Evolutionary conservation across 2,888 invertebrate species (phyloP).

Genomic region (Mythimna impura): DNA sequence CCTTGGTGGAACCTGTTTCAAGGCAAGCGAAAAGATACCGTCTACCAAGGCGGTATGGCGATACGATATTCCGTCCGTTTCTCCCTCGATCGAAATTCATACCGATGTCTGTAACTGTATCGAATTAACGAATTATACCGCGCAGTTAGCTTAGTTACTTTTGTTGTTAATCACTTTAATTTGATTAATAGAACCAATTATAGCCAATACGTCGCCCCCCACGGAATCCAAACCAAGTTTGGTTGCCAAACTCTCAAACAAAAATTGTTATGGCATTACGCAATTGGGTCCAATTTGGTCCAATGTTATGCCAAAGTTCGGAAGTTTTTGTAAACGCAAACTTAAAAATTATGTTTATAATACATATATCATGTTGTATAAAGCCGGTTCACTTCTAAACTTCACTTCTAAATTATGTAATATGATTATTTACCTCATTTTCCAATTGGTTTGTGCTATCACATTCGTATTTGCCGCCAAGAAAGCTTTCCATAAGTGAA

Average conservation of each 20-base stretch:
- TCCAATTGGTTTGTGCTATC: constrained; percentile 79
- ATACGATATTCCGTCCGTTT: neutral
- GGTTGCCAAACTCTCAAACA: constrained; percentile 50
- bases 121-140: neutral
- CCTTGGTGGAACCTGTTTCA: neutral
- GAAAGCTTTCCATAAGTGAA: constrained; percentile 84
- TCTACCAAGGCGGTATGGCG: neutral
- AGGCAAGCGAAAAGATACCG: neutral
- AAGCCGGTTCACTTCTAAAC: neutral
- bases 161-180: neutral
- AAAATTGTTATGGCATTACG: constrained; percentile 55
- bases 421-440: constrained; percentile 74
- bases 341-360: constrained; percentile 14
- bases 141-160: neutral
- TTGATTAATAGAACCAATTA: constrained; percentile 8
- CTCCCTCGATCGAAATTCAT: neutral
- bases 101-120: neutral
- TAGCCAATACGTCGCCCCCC: constrained; percentile 18
- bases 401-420: neutral
- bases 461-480: constrained; percentile 83
- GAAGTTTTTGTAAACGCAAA: constrained; percentile 24
- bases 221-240: constrained; percentile 40
- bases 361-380: neutral
- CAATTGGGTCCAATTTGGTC: constrained; percentile 68
- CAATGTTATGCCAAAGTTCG: constrained; percentile 60